Evolutionary conservation across 1,140 invertebrate genomes (phyloP).

Genomic region (Nasonia longicornis): DNA sequence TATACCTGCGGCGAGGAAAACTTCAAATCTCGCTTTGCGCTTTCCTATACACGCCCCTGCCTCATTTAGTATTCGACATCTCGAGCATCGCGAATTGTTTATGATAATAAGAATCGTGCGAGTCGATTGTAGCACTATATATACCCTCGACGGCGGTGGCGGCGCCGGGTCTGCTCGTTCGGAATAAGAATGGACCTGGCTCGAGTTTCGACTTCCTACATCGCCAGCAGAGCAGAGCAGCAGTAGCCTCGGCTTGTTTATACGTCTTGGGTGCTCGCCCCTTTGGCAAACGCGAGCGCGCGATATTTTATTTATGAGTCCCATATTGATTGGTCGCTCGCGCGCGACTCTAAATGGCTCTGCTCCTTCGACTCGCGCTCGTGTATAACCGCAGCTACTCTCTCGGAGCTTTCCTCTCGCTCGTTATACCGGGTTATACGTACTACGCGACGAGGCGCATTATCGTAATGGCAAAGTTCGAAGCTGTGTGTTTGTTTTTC

Average conservation of each 20-base stretch:
- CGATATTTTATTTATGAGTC: slow-evolving; percentile 40
- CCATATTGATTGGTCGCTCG: slow-evolving; percentile 22
- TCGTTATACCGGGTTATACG: background rate
- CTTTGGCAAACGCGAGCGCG: background rate
- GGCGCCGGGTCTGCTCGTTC: background rate
- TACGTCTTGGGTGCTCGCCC: background rate
- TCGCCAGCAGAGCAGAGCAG: background rate
- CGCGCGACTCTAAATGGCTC: slow-evolving; percentile 5
- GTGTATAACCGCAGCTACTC: background rate
- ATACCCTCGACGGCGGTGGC: background rate
- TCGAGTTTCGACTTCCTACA: background rate
- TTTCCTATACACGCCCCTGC: background rate
- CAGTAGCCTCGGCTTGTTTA: slow-evolving; percentile 11
- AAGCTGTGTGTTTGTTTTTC: slow-evolving; percentile 2
- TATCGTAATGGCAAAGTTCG: slow-evolving; percentile 28
- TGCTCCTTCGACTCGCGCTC: background rate
- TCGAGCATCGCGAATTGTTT: slow-evolving; percentile 24
- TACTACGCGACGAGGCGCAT: background rate
- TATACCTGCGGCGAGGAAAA: background rate
- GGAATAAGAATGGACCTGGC: slow-evolving; percentile 24
- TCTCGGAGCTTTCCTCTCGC: background rate
- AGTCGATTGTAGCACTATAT: slow-evolving; percentile 2
- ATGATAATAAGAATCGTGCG: slow-evolving; percentile 25
- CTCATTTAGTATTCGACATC: slow-evolving; percentile 30
- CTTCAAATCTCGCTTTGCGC: background rate